phyloP scores from a whole-genome alignment of 2,888 invertebrate genomes.

The Molanna angustata region DNA sequence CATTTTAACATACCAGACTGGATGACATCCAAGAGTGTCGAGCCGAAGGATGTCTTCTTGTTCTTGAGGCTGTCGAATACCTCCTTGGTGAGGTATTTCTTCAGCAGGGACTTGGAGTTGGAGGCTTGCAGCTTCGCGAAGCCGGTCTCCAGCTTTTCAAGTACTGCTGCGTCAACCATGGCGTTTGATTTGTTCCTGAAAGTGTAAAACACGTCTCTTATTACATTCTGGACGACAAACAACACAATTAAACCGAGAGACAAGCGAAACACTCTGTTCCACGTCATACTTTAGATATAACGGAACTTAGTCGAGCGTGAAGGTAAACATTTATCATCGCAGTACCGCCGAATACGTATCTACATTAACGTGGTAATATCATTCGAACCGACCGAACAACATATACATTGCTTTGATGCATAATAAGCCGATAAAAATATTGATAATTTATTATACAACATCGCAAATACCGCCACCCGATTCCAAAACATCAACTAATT shows the following conservation, averaged over 20 bases:
- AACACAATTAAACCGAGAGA: slow-evolving; percentile 3
- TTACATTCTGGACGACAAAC: slow-evolving; percentile 10
- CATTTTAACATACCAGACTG: slow-evolving; percentile 72
- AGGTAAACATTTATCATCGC: too few relatives aligned
- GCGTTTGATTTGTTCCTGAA: slow-evolving; percentile 68
- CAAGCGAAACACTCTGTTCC: slow-evolving; percentile 11
- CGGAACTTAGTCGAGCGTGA: not conserved
- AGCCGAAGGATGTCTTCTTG: slow-evolving; percentile 91
- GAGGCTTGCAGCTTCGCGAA: slow-evolving; percentile 83
- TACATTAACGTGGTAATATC: too few relatives aligned
- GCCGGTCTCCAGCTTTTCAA: slow-evolving; percentile 89
- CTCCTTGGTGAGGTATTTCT: slow-evolving; percentile 91
- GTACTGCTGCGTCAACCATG: slow-evolving; percentile 90
- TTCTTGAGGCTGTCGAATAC: slow-evolving; percentile 89
- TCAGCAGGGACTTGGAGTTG: slow-evolving; percentile 93
- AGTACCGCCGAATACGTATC: too few relatives aligned
- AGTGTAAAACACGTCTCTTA: slow-evolving; percentile 37
- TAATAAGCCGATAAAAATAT: too few relatives aligned
- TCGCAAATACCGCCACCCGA: too few relatives aligned
- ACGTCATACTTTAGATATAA: slow-evolving; percentile 12
- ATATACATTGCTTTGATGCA: too few relatives aligned
- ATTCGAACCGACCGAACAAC: too few relatives aligned
- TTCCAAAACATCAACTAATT: too few relatives aligned
- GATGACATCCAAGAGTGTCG: slow-evolving; percentile 89
- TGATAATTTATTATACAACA: too few relatives aligned